A percentile compares a stretch with the other conserved stretches of the same genome.
Conservation (phyloP, 2,888 invertebrate species). For the Meliscaeva auricollis region DNA sequence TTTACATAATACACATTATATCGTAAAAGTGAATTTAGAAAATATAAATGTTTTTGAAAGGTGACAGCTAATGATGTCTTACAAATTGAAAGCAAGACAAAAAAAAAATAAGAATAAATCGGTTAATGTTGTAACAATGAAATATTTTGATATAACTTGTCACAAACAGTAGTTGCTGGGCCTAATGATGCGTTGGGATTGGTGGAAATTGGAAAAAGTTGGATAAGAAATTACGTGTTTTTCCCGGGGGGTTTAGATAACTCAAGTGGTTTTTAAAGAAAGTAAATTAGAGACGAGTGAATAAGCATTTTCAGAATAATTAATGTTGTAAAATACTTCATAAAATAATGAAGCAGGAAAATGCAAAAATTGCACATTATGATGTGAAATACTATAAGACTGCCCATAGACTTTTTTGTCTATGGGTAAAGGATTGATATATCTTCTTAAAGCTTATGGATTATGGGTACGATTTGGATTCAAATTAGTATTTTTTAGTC, state of each 20-base stretch:
- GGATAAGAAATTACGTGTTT: background rate
- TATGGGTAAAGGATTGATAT: too few relatives aligned
- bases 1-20: background rate
- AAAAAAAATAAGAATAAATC: background rate
- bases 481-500: too few relatives aligned
- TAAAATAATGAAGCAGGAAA: too few relatives aligned
- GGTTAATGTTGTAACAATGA: conserved; percentile 25
- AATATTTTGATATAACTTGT: conserved; percentile 31
- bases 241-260: background rate
- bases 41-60: conserved; percentile 48
- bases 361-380: too few relatives aligned
- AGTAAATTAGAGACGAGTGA: background rate
- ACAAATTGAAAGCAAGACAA: conserved; percentile 15
- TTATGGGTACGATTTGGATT: too few relatives aligned
- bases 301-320: too few relatives aligned
- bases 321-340: too few relatives aligned
- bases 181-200: conserved; percentile 8
- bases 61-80: conserved; percentile 36
- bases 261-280: background rate
- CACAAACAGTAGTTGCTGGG: background rate
- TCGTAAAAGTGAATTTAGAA: conserved; percentile 1
- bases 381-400: too few relatives aligned
- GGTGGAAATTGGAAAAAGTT: background rate
- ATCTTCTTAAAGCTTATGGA: too few relatives aligned
- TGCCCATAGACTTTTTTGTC: too few relatives aligned